Evolutionary conservation across 2,113 vertebrate genomes (phyloP).

Genomic region (Tamias sibiricus): DNA sequence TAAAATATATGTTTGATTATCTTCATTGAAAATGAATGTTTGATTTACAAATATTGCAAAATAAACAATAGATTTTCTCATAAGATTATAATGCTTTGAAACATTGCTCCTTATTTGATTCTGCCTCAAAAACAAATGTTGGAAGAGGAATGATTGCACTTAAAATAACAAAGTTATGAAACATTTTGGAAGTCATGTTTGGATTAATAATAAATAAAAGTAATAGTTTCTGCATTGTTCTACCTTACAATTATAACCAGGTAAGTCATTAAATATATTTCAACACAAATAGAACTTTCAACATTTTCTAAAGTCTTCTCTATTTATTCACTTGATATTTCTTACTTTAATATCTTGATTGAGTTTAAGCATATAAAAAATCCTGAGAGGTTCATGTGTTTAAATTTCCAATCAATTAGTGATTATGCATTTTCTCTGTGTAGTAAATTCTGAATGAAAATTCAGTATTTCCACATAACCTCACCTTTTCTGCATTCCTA

Average conservation of each 20-base stretch:
- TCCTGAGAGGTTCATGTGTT: background rate
- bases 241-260: background rate
- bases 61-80: background rate
- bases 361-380: background rate
- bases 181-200: constrained; percentile 14
- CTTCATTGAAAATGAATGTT: constrained; percentile 28
- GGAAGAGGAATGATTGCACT: background rate
- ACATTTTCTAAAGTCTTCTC: background rate
- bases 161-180: background rate
- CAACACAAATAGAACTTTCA: background rate
- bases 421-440: background rate
- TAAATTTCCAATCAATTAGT: background rate
- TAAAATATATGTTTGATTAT: background rate
- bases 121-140: background rate
- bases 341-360: background rate
- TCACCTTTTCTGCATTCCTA: background rate
- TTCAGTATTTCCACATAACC: background rate
- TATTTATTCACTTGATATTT: background rate
- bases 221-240: background rate
- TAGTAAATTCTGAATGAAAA: background rate
- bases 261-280: background rate
- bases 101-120: background rate
- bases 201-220: constrained; percentile 18
- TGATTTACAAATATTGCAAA: background rate
- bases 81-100: background rate